Evolutionary conservation across 2,797 vertebrate species (phyloP), one percentile per base, ranked within the genome.

Genomic region (Micromesistius poutassou): DNA sequence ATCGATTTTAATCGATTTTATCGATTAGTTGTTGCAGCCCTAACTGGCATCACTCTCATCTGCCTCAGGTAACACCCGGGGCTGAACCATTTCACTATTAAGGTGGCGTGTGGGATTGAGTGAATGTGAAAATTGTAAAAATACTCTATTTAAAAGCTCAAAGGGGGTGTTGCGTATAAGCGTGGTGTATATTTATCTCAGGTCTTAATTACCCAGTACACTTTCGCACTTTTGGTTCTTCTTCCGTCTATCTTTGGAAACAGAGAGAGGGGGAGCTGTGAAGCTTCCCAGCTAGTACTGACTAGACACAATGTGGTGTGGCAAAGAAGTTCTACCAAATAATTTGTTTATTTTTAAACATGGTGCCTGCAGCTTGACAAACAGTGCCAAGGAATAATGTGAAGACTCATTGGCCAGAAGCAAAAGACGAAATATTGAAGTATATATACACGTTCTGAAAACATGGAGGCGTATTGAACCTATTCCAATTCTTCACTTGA

Each of bases 401-500:
- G 55, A 25, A 66, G 9, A 9, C 8, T 25, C 1, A 66, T 66
- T 66, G n/a, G 55, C 55, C 55, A 66, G 55, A 66, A 28, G 55
- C 55, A 66, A 66, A 55, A 66, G n/a, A 66, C 3, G n/a, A 28
- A 66, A 66, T 66, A 28, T 28, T 2, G 9, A 28, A 25, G 22
- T 62, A 7, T 31, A 31, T 71, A 71, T 71, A 71, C 16, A 71
- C 30, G 10, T 71, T 30, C 30, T 71, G 68, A 71, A 55, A 50
- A 42, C 13, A 42, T 13, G 40, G 40, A 55, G 46, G 46, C n/a
- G n/a, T 62, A 62, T 25, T 25, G 62, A 68, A 68, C 25, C 9
- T 62, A 74, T 19, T 73, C 75, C 62, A 31, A 30, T 75, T 79
- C 80, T 72, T 77, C 77, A 75, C 74, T 42, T 50, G 46, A 50